These are phyloP conservation scores for Drosophila pruinosa DNA, from an alignment of 1,140 invertebrate species.

Conservation along the genomic window DNA sequence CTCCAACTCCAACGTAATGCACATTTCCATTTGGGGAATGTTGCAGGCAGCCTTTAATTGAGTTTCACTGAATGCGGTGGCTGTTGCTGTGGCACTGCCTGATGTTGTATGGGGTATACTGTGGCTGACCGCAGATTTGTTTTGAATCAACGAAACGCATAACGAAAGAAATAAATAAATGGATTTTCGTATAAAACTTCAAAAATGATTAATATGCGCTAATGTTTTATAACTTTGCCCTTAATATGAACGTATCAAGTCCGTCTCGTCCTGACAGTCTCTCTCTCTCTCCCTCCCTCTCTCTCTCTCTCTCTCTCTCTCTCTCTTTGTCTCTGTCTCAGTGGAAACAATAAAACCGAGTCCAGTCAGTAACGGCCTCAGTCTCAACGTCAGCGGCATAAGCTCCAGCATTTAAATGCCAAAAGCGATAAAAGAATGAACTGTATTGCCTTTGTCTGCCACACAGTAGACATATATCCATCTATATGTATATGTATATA, in stretches of 20 bases:
- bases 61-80: slow-evolving; percentile 49
- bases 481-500: slow-evolving; percentile 4
- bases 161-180: slow-evolving; percentile 54
- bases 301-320: neutral
- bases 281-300: neutral
- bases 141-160: slow-evolving; percentile 26
- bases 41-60: slow-evolving; percentile 74
- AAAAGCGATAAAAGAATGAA: slow-evolving; percentile 79
- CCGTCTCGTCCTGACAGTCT: slow-evolving; percentile 42
- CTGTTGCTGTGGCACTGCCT: slow-evolving; percentile 27
- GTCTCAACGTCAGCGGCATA: neutral
- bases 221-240: slow-evolving; percentile 80
- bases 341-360: slow-evolving; percentile 37
- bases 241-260: slow-evolving; percentile 61
- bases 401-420: slow-evolving; percentile 68
- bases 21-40: slow-evolving; percentile 44
- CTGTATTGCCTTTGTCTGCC: slow-evolving; percentile 70
- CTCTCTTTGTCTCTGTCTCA: neutral
- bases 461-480: slow-evolving; percentile 30
- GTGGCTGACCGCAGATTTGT: slow-evolving; percentile 22
- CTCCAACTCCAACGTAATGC: neutral
- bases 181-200: slow-evolving; percentile 61
- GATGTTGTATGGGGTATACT: neutral
- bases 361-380: slow-evolving; percentile 9
- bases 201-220: slow-evolving; percentile 79